phyloP scores from a whole-genome alignment of 2,888 invertebrate species.

The Stictocephala bisonia region DNA sequence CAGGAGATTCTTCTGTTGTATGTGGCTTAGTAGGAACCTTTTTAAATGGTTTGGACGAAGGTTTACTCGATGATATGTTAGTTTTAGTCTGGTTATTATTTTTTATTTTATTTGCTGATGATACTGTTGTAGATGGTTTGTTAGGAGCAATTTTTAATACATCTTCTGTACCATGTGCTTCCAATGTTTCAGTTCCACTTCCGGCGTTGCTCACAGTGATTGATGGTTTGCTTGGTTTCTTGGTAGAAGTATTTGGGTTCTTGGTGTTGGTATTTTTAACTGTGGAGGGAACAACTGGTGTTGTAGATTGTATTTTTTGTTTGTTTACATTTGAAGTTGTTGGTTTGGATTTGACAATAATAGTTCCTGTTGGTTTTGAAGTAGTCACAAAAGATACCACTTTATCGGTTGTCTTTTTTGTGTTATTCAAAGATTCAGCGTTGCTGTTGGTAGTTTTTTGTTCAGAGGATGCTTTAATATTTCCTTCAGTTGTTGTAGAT shows the following conservation, averaged over 20 bases:
- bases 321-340: conserved; percentile 12
- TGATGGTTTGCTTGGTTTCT: conserved; percentile 44
- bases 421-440: not conserved
- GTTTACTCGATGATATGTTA: conserved; percentile 1
- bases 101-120: conserved; percentile 23
- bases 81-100: conserved; percentile 6
- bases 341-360: conserved; percentile 18
- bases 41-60: not conserved
- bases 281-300: not conserved
- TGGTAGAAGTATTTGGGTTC: not conserved
- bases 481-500: conserved; percentile 5
- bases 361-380: conserved; percentile 11
- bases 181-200: conserved; percentile 21
- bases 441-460: conserved; percentile 7
- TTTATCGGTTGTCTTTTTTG: conserved; percentile 22
- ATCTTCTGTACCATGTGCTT: conserved; percentile 27
- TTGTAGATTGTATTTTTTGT: conserved; percentile 13
- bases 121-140: conserved; percentile 4
- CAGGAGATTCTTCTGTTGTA: not conserved
- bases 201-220: not conserved
- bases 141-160: conserved; percentile 25
- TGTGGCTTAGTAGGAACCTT: conserved; percentile 11
- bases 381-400: conserved; percentile 31
- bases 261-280: conserved; percentile 31
- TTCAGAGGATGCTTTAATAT: not conserved